Base-by-base conservation (phyloP, 2,888 invertebrate genomes). In the Idaea biselata region DNA sequence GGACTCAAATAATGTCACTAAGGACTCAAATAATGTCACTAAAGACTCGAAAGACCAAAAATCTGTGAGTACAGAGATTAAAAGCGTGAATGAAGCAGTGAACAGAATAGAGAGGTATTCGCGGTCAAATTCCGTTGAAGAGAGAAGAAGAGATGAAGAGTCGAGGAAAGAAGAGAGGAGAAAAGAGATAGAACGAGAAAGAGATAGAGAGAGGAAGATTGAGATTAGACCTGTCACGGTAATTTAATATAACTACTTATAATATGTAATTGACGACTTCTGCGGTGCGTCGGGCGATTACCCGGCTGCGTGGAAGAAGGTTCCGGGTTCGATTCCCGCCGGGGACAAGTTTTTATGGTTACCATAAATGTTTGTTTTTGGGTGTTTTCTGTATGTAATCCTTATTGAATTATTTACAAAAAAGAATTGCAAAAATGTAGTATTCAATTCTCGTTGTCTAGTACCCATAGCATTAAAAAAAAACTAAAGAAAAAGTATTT, bases 191-290 rank as follows among this genome's bases (percentile, higher is more conserved):
- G 44, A 44, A 11, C 44, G 44, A 44, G 78, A 70, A 62, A 76
- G 63, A 44, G 78, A 70, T 62, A 76, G 63, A 14, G 80, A 80
- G 58, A 76, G 80, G 54, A 73, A 75, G 61, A 82, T 89, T 0
- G 88, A 87, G 70, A 86, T 88, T 7, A 84, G 86, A 73, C 86
- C 91, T 59, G 80, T 86, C 62, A 82, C 85, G 75, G 91, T 91
- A 65, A 88, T 88, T 76, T 53, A 8, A 5, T 64, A 58, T 75
- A 53, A 67, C 78, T 59, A 76, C 8, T 5, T 78, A 67, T 79
- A 79, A 3, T 69, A n/a, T n/a, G n/a, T 25, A 25, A 25, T 25
- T 72, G 0, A 73, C 75, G 25, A 65, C 69, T 6, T 32, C 59
- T n/a, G 58, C 61, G 6, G 67, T 71, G 25, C 3, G 59, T 62